Conservation (phyloP, 2,888 invertebrate species). For the Rutpela maculata region DNA sequence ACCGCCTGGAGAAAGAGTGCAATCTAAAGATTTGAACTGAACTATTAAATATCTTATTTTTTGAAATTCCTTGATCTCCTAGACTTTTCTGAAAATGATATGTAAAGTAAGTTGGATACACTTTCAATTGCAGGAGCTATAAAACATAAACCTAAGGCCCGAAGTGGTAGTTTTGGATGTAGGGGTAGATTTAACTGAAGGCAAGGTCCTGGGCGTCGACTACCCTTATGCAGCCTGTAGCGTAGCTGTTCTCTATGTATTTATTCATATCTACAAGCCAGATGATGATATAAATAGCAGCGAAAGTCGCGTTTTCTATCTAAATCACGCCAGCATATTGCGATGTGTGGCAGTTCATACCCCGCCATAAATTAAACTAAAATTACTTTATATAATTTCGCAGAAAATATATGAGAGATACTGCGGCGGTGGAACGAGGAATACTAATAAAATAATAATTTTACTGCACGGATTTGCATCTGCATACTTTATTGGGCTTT, state of each 20-base stretch:
- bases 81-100: conserved; percentile 41
- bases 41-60: too few species aligned
- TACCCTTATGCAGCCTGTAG: conserved; percentile 55
- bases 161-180: conserved; percentile 48
- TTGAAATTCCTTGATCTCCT: not conserved
- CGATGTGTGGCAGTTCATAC: conserved; percentile 66
- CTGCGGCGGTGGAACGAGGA: conserved; percentile 52
- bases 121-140: conserved; percentile 53
- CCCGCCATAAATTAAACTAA: conserved; percentile 70
- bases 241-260: conserved; percentile 67
- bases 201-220: conserved; percentile 43
- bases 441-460: conserved; percentile 64
- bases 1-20: too few species aligned
- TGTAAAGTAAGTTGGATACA: conserved; percentile 40
- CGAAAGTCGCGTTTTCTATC: conserved; percentile 73
- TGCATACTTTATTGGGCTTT: conserved; percentile 62
- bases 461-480: conserved; percentile 60
- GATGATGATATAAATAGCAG: conserved; percentile 72
- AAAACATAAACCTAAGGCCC: conserved; percentile 53
- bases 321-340: conserved; percentile 72
- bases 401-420: conserved; percentile 65
- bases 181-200: conserved; percentile 56
- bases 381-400: conserved; percentile 69
- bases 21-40: too few species aligned
- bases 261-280: conserved; percentile 72